A percentile compares a stretch with the other conserved stretches of the same genome.
phyloP scores from a whole-genome alignment of 2,888 invertebrate genomes.

The Dryomyza anilis region DNA sequence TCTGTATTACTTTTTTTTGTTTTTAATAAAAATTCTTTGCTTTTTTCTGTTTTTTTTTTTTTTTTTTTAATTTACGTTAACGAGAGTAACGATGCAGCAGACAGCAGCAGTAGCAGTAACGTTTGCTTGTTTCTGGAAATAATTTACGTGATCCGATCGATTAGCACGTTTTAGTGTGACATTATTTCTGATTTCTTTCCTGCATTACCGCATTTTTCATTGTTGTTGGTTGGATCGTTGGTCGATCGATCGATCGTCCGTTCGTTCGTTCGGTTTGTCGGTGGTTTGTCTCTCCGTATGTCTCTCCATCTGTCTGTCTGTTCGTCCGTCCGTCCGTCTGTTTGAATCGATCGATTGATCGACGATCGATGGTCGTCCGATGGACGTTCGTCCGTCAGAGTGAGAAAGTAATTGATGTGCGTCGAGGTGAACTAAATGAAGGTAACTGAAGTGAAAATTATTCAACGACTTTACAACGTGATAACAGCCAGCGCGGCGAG shows the following conservation, averaged over 20 bases:
- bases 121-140: conserved; percentile 34
- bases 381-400: background rate
- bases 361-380: background rate
- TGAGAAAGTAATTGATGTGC: conserved; percentile 22
- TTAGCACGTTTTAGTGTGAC: conserved; percentile 36
- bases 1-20: background rate
- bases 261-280: background rate
- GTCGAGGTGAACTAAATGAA: too few species aligned
- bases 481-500: background rate
- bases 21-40: background rate
- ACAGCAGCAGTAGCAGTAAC: conserved; percentile 13
- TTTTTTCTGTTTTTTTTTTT: background rate
- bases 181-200: background rate
- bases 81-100: background rate
- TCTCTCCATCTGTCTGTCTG: too few species aligned
- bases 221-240: conserved; percentile 6
- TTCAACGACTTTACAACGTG: conserved; percentile 7
- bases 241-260: background rate
- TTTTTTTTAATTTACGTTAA: conserved; percentile 16
- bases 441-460: conserved; percentile 26
- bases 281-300: background rate
- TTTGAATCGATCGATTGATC: background rate
- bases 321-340: too few species aligned
- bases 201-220: background rate
- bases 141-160: conserved; percentile 42